Base-by-base conservation (phyloP, 2,797 vertebrate genomes). In the Trematomus bernacchii region DNA sequence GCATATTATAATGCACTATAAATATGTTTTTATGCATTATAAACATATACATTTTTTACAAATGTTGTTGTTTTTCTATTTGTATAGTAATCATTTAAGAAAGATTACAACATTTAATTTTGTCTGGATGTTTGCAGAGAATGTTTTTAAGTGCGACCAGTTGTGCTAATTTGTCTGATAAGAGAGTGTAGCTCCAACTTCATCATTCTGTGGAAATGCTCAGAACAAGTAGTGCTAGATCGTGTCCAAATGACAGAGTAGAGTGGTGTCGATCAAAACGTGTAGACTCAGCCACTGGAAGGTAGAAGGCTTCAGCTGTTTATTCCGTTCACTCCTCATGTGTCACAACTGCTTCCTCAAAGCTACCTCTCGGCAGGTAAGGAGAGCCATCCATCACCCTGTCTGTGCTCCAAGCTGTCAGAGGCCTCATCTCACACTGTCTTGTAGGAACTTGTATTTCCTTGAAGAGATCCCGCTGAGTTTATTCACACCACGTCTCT, bases 391-490 rank as follows among this genome's bases (percentile, higher is more conserved):
- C 90, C 92, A 83, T 94, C 92, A 87, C 19, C 48, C 44, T 15
- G 69, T 73, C 73, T 63, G 72, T 74, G 77, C 84, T 87, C 92
- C 67, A 84, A 92, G 84, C 91, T 93, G 89, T 91, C 93, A 93
- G 73, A 85, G 70, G 73, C 86, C 73, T 89, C 79, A 87, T 91
- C 86, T 90, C 68, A 83, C 88, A 12, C 55, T 82, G 66, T 91
- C 88, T 66, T 94, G 90, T 91, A 85, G 87, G 86, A 92, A 95
- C 92, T 87, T 93, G 90, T 91, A 91, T 82, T 89, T 93, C 72
- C 73, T 79, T 70, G 76, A 87, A 88, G 83, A 73, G 89, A 93
- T 92, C 89, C 85, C 82, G 76, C 74, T 85, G 72, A 55, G 84
- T 88, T 87, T 87, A 88, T 84, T 86, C 91, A 88, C 72, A 57